A percentile compares a stretch with the other conserved stretches of the same genome.
Evolutionary conservation across 2,797 vertebrate genomes (phyloP).

Genomic region (Propithecus perrieri): DNA sequence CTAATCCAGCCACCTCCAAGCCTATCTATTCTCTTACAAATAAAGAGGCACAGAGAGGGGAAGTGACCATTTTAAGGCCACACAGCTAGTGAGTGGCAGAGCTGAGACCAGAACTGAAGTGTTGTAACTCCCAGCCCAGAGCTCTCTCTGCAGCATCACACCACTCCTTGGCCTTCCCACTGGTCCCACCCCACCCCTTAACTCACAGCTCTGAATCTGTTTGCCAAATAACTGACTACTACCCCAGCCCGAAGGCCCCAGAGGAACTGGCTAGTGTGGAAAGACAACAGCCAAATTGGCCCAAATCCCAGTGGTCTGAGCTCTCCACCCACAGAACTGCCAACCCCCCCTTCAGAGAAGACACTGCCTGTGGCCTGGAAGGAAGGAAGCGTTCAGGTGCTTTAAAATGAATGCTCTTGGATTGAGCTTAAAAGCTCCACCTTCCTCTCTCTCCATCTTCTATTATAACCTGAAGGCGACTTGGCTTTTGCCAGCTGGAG

Average conservation of each 20-base stretch:
- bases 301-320: neutral
- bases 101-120: neutral
- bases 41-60: neutral
- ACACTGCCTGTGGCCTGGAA: neutral
- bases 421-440: conserved; percentile 35
- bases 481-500: conserved; percentile 59
- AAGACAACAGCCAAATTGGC: neutral
- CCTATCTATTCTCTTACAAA: neutral
- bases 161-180: neutral
- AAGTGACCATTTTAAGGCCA: neutral
- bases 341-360: neutral
- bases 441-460: neutral
- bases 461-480: conserved; percentile 64
- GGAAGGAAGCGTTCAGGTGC: neutral
- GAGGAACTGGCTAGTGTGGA: neutral
- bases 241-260: neutral
- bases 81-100: neutral
- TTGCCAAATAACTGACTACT: neutral
- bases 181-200: neutral
- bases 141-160: neutral
- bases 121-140: neutral
- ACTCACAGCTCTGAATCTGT: neutral
- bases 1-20: neutral
- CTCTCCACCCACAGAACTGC: neutral
- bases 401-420: conserved; percentile 15